phyloP scores from a whole-genome alignment of 37 sponge, comb jelly and placozoan genomes.

The Halichondria panicea region DNA sequence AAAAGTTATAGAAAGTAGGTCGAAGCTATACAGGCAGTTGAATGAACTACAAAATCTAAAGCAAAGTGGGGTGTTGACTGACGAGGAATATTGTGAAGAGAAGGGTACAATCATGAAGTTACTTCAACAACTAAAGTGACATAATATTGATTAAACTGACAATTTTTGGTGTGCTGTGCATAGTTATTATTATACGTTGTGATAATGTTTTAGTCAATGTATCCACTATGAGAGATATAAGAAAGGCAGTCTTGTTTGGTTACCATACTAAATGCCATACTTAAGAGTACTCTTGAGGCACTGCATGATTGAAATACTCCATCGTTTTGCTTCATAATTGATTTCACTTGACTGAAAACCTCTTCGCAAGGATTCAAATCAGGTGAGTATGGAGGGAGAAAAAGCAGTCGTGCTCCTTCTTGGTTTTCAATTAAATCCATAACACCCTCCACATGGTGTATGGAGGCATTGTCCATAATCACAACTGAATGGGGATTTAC shows the following conservation, averaged over 20 bases:
- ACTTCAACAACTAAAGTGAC: conserved; percentile 20
- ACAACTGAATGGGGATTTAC: conserved; percentile 16
- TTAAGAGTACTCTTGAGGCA: conserved; percentile 28
- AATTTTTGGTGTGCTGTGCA: conserved; percentile 3
- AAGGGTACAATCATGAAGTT: conserved; percentile 21
- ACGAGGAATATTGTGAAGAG: conserved; percentile 15
- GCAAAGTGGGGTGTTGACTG: neutral
- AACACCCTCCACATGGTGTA: conserved; percentile 25
- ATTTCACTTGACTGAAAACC: conserved; percentile 34
- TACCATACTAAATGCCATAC: conserved; percentile 31
- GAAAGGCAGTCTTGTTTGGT: conserved; percentile 20
- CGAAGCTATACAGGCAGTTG: conserved; percentile 27
- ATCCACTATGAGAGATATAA: conserved; percentile 17
- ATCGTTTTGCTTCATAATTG: conserved; percentile 26
- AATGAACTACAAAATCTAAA: conserved; percentile 12
- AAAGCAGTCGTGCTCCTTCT: conserved; percentile 13
- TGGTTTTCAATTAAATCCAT: conserved; percentile 14
- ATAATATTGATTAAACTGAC: neutral
- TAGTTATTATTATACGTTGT: neutral
- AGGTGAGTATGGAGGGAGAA: conserved; percentile 42
- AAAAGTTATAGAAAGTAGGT: conserved; percentile 16
- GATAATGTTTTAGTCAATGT: neutral
- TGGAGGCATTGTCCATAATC: conserved; percentile 36
- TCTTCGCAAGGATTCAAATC: conserved; percentile 30
- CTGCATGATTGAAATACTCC: conserved; percentile 18